These are phyloP conservation scores for Pagetopsis macropterus DNA, from an alignment of 2,797 vertebrate genomes.

Conservation along the genomic window DNA sequence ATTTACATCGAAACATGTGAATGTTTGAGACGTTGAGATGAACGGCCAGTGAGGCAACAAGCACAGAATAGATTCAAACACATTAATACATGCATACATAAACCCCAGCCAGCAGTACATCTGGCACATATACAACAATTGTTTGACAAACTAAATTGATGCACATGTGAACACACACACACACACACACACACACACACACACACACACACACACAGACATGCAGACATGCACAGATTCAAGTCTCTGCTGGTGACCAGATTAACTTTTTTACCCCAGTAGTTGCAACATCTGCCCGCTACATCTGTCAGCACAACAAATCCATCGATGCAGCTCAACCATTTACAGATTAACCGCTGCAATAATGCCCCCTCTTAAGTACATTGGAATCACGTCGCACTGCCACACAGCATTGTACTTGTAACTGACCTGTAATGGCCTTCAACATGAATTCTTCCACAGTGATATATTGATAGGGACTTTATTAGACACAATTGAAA, in stretches of 20 bases:
- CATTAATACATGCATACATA: constrained; percentile 21
- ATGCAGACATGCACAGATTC: constrained; percentile 28
- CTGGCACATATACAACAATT: constrained; percentile 6
- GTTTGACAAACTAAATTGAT: constrained; percentile 19
- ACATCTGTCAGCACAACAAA: constrained; percentile 78
- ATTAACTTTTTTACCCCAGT: constrained; percentile 75
- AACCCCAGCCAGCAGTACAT: constrained; percentile 1
- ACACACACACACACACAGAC: constrained; percentile 5
- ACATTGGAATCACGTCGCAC: constrained; percentile 49
- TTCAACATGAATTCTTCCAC: constrained; percentile 2
- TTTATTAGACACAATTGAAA: constrained; percentile 22
- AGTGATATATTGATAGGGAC: not conserved
- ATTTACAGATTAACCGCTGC: constrained; percentile 79
- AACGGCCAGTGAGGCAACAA: constrained; percentile 9
- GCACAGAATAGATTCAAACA: constrained; percentile 1
- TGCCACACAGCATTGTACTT: constrained; percentile 16
- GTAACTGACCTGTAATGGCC: constrained; percentile 18
- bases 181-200: not conserved
- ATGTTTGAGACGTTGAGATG: constrained; percentile 8
- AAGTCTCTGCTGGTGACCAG: constrained; percentile 61
- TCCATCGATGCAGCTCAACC: constrained; percentile 71
- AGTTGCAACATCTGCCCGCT: constrained; percentile 78
- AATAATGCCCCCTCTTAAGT: constrained; percentile 67
- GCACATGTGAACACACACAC: constrained; percentile 19
- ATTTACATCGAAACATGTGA: constrained; percentile 25